These are phyloP conservation scores for Drosophila vallismaia DNA, from an alignment of 2,888 invertebrate genomes.

Conservation along the genomic window DNA sequence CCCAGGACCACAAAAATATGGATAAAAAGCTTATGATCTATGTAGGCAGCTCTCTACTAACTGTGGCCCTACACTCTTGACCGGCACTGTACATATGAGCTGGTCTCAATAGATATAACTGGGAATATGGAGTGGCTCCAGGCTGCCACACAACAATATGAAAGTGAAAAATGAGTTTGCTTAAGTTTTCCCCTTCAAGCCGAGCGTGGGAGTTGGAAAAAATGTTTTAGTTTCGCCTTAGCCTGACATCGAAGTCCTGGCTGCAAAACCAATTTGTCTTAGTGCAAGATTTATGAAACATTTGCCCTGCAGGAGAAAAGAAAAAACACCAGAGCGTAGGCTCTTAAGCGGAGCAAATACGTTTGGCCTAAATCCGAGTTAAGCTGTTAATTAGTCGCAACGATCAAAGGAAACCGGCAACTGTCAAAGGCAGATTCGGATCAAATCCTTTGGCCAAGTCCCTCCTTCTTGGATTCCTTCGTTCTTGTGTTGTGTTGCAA, in stretches of 20 bases:
- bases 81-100: not conserved
- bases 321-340: conserved; percentile 3
- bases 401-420: conserved; percentile 31
- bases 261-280: conserved; percentile 73
- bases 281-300: conserved; percentile 56
- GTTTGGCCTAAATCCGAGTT: conserved; percentile 16
- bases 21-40: not conserved
- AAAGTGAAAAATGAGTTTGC: conserved; percentile 75
- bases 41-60: not conserved
- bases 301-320: conserved; percentile 1
- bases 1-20: not conserved
- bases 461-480: not conserved
- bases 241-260: conserved; percentile 59
- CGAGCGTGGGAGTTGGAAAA: conserved; percentile 32
- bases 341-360: conserved; percentile 3
- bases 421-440: conserved; percentile 6
- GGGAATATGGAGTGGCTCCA: conserved; percentile 9
- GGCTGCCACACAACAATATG: conserved; percentile 62
- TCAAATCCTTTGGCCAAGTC: not conserved
- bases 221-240: conserved; percentile 63
- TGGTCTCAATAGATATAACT: not conserved
- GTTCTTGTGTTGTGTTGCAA: conserved; percentile 19
- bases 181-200: conserved; percentile 59
- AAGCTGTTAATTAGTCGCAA: conserved; percentile 32
- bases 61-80: not conserved